These are phyloP conservation scores for Lithobates sylvaticus DNA, from an alignment of 2,797 vertebrate genomes.

Conservation along the genomic window DNA sequence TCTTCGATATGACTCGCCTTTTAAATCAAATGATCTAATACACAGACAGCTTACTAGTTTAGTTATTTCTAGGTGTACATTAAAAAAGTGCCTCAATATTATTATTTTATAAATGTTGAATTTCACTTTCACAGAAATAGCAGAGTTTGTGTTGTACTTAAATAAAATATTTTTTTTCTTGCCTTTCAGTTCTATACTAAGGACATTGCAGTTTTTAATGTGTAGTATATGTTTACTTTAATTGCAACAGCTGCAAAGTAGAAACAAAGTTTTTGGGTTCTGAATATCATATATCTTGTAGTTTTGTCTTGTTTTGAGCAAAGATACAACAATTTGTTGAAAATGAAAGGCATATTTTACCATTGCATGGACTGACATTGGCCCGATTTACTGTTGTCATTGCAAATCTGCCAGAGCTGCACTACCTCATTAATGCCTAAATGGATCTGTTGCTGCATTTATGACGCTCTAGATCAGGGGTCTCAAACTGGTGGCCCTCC, in stretches of 20 bases:
- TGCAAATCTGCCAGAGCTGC: too few relatives aligned
- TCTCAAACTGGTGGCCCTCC: too few relatives aligned
- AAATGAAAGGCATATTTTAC: too few relatives aligned
- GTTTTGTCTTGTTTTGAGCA: neutral
- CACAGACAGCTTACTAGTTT: constrained; percentile 75
- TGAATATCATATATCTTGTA: neutral
- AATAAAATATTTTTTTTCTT: constrained; percentile 25
- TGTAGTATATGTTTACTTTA: neutral
- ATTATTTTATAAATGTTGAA: constrained; percentile 44
- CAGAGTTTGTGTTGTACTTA: constrained; percentile 5
- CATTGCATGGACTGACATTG: too few relatives aligned
- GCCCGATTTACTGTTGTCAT: too few relatives aligned
- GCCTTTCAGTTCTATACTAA: constrained; percentile 1
- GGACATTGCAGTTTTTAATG: constrained; percentile 31
- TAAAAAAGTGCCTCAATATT: constrained; percentile 20
- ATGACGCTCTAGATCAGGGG: too few relatives aligned
- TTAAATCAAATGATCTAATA: constrained; percentile 85
- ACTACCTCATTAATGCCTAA: too few relatives aligned
- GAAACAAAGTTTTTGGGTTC: neutral
- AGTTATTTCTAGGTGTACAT: constrained; percentile 58
- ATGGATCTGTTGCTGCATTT: too few relatives aligned
- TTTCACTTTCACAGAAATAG: constrained; percentile 16
- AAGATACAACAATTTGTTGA: too few relatives aligned
- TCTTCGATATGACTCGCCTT: constrained; percentile 83
- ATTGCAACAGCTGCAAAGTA: constrained; percentile 20